Conservation (phyloP, 2,888 invertebrate species). For the Crematogaster levior region DNA sequence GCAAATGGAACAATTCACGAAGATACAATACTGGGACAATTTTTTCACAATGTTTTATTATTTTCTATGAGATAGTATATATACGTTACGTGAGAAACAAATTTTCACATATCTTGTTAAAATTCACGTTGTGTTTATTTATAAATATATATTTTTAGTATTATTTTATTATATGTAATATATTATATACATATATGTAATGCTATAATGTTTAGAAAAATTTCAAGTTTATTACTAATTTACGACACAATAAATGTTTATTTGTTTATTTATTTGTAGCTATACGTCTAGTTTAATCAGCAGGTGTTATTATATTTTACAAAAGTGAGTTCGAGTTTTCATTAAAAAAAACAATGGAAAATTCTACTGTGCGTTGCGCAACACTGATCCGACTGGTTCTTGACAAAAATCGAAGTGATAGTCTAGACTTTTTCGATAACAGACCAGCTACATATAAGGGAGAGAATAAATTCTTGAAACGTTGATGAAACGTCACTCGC, state of each 20-base stretch:
- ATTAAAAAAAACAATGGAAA: neutral
- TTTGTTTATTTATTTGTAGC: neutral
- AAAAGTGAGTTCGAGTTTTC: neutral
- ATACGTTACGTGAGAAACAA: neutral
- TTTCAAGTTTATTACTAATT: neutral
- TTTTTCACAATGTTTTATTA: neutral
- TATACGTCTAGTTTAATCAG: neutral
- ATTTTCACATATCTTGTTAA: neutral
- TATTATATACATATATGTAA: neutral
- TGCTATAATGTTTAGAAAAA: neutral
- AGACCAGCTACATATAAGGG: neutral
- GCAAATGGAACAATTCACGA: neutral
- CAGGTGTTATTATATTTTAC: neutral
- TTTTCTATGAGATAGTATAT: neutral
- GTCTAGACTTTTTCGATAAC: neutral
- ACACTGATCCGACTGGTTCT: slow-evolving; percentile 13
- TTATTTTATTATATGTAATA: neutral
- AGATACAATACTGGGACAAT: neutral
- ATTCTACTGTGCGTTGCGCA: slow-evolving; percentile 1
- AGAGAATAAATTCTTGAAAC: neutral
- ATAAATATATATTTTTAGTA: too few relatives aligned
- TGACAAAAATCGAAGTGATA: slow-evolving; percentile 20
- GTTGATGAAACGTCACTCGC: neutral
- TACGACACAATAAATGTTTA: neutral
- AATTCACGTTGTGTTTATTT: neutral